phyloP scores from a whole-genome alignment of 2,113 vertebrate species.

The Periophthalmus modestus region DNA sequence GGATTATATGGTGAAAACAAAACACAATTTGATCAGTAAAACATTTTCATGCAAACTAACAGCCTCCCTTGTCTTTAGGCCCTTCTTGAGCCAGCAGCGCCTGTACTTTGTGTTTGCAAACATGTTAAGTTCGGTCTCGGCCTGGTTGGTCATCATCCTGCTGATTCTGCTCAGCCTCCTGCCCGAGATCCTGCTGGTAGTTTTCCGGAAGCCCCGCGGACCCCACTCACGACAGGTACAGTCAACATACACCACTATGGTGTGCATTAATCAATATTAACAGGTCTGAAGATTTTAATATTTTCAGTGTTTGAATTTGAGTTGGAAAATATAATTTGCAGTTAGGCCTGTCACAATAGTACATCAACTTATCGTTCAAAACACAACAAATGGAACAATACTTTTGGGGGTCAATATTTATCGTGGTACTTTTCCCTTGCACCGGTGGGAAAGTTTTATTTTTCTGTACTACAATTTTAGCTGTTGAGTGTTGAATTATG shows the following conservation, averaged over 20 bases:
- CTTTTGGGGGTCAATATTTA: no score
- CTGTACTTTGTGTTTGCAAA: conserved; percentile 97
- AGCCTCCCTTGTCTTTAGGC: conserved; percentile 77
- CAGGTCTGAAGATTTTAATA: background rate
- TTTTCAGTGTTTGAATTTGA: background rate
- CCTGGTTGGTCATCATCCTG: conserved; percentile 93
- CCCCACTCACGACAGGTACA: conserved; percentile 71
- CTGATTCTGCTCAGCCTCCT: conserved; percentile 93
- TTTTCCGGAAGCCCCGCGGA: conserved; percentile 69
- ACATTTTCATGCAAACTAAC: conserved; percentile 13
- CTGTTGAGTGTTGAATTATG: no score
- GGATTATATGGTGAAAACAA: conserved; percentile 89
- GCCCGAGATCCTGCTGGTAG: conserved; percentile 87
- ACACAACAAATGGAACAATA: no score
- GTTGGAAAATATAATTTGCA: background rate
- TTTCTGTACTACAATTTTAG: no score
- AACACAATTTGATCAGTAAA: background rate
- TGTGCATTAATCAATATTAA: background rate
- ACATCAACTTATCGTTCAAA: no score
- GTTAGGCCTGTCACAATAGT: background rate
- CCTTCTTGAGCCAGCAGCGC: conserved; percentile 93
- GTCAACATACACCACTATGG: background rate
- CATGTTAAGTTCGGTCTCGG: conserved; percentile 91
- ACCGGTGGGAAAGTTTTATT: no score
- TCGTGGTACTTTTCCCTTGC: no score